Evolutionary conservation across 2,797 vertebrate genomes (phyloP).

Genomic region (Tenualosa ilisha): DNA sequence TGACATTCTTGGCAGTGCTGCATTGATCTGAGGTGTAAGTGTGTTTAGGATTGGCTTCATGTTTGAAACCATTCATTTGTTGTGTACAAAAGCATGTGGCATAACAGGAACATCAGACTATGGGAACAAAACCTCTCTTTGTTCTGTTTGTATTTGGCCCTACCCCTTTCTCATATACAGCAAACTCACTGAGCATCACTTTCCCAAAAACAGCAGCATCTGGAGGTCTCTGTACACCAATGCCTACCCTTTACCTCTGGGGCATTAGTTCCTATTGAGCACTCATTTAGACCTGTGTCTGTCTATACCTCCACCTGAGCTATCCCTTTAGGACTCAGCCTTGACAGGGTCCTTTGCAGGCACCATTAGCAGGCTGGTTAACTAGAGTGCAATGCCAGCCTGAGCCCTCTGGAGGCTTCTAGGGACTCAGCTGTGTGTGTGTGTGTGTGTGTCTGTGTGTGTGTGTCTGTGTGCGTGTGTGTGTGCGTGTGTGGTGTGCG

Average conservation of each 20-base stretch:
- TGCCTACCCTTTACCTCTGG: background rate
- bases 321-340: background rate
- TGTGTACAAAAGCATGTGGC: background rate
- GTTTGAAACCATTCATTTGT: background rate
- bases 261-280: background rate
- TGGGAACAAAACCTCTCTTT: background rate
- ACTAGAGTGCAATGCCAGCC: background rate
- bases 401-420: background rate
- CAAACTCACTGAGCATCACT: background rate
- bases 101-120: background rate
- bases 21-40: conserved; percentile 6
- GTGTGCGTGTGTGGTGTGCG: too few species aligned
- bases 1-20: background rate
- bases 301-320: background rate
- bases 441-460: too few species aligned
- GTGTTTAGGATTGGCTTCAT: background rate
- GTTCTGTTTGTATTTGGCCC: background rate
- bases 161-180: background rate
- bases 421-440: background rate
- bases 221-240: background rate
- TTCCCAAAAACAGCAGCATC: background rate
- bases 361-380: background rate
- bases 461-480: too few species aligned
- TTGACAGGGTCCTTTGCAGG: background rate
- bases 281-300: background rate